Evolutionary conservation across 1,140 invertebrate genomes (phyloP), one percentile per base, ranked within the genome.

Genomic region (Hycleus cichorii): DNA sequence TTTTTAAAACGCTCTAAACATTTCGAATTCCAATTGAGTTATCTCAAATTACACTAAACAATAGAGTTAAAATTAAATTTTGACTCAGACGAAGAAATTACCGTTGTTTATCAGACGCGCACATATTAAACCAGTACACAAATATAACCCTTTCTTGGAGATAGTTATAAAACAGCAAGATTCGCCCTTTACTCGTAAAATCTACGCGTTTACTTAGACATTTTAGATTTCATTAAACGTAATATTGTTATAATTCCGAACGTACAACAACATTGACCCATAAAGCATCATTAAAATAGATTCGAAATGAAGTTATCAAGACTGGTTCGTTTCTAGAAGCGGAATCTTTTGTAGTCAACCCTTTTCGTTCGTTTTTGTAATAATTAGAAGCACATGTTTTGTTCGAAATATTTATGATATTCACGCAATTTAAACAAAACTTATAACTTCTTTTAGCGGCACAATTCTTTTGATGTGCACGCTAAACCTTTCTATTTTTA

Each of bases 351-450:
- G 32, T 32, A 32, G 32, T 32, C 32, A 7, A 4, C 7, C 32
- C 32, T 3, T 32, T 5, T 5, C 32, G 4, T 5, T 32, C 4
- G 40, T 25, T 18, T 46, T 55, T n/a, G 32, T 59, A 40, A 63
- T 63, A 63, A 63, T 63, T 63, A 63, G 57, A 63, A 63, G 58
- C 62, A 63, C 60, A 49, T 63, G 45, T 53, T 58, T 32, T 32
- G 12, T 49, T 57, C n/a, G 59, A 57, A 52, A 60, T 60, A 60
- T 63, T 63, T 63, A 63, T 49, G 58, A 49, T 59, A 58, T 60
- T 55, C 46, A 46, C 49, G 11, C 46, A 47, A 4, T 25, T 26
- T 44, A 46, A 47, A 53, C 47, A 55, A 47, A 50, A 51, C 47
- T 48, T 52, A 59, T 59, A 59, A 59, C 58, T 51, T 51, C 45